phyloP scores from a whole-genome alignment of 2,888 invertebrate species.

The Clostera curtula region DNA sequence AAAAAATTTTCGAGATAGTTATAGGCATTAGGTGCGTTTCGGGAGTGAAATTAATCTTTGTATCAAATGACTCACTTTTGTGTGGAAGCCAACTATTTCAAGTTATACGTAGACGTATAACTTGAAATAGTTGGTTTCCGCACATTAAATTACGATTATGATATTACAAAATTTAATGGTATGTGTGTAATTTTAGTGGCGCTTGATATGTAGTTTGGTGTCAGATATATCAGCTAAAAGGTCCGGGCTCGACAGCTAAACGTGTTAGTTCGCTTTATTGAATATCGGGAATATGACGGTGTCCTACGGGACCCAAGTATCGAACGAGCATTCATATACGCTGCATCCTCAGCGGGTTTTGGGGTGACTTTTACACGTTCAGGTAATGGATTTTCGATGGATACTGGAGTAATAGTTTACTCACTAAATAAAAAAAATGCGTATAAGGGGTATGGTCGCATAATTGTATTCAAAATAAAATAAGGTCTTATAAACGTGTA shows the following conservation, averaged over 20 bases:
- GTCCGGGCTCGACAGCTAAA: slow-evolving; percentile 48
- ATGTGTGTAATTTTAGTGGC: no score
- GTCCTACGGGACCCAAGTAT: slow-evolving; percentile 46
- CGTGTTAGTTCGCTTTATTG: slow-evolving; percentile 63
- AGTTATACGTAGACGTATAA: no score
- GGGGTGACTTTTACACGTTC: slow-evolving; percentile 34
- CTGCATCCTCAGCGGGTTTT: slow-evolving; percentile 51
- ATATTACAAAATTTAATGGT: no score
- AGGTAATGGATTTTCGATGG: slow-evolving; percentile 43
- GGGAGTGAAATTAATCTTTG: no score
- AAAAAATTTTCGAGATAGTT: no score
- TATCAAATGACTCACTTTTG: no score
- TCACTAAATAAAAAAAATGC: slow-evolving; percentile 22
- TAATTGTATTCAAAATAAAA: neutral
- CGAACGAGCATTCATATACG: slow-evolving; percentile 35
- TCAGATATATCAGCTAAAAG: slow-evolving; percentile 48
- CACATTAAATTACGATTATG: no score
- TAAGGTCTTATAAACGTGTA: neutral
- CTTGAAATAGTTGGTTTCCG: no score
- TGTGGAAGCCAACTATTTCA: no score
- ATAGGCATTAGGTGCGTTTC: no score
- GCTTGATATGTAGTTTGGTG: slow-evolving; percentile 43
- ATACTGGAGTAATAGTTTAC: slow-evolving; percentile 19
- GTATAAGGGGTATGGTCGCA: neutral
- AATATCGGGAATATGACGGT: slow-evolving; percentile 58